These are phyloP conservation scores for Eonycteris spelaea DNA, from an alignment of 2,113 vertebrate genomes.

Conservation along the genomic window DNA sequence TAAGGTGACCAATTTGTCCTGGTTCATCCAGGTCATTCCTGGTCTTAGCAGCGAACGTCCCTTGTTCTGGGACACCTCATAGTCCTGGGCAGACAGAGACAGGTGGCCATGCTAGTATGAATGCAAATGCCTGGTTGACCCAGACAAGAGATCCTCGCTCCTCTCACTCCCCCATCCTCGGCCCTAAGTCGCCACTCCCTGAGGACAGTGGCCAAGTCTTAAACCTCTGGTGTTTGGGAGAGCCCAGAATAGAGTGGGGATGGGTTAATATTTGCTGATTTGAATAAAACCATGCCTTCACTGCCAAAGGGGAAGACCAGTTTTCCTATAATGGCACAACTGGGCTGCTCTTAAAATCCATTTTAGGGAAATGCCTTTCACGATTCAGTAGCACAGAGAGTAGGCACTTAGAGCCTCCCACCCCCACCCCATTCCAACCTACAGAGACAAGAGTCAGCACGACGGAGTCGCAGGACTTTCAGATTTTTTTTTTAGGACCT, in stretches of 20 bases:
- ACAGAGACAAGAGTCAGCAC: not conserved
- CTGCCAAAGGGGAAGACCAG: not conserved
- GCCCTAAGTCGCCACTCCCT: not conserved
- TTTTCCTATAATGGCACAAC: not conserved
- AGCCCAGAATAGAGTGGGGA: not conserved
- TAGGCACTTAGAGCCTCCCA: not conserved
- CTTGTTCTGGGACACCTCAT: not conserved
- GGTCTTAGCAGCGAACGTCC: not conserved
- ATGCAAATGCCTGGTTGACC: not conserved
- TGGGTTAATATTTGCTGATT: not conserved
- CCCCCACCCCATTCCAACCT: not conserved
- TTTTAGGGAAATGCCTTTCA: not conserved
- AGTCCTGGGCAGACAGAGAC: not conserved
- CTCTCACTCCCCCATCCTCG: not conserved
- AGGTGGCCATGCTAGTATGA: not conserved
- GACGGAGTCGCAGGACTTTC: not conserved
- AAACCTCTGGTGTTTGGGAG: not conserved
- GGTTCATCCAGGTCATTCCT: not conserved
- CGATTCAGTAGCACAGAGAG: not conserved
- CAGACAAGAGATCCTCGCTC: not conserved
- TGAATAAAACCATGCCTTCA: not conserved
- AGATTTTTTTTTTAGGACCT: not conserved
- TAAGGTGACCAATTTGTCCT: not conserved
- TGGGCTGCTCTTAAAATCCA: not conserved
- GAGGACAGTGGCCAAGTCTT: not conserved